Evolutionary conservation across 2,797 vertebrate species (phyloP).

Genomic region (Acrossocheilus fasciatus): DNA sequence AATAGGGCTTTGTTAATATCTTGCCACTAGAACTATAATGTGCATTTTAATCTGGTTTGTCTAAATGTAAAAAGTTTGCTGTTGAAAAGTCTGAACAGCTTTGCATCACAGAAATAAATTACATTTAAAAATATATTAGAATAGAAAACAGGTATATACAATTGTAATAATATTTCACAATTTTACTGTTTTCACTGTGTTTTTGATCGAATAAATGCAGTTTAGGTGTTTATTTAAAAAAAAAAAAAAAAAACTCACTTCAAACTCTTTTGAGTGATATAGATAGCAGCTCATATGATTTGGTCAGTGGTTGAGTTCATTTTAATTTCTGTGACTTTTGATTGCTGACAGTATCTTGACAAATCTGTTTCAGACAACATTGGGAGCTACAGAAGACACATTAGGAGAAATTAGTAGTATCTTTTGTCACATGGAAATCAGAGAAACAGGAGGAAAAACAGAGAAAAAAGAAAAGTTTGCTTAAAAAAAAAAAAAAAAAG

Average conservation of each 20-base stretch:
- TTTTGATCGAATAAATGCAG: background rate
- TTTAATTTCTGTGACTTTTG: background rate
- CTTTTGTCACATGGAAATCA: background rate
- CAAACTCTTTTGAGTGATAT: too few species aligned
- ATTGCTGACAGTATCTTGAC: too few species aligned
- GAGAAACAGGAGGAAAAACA: background rate
- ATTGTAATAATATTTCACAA: background rate
- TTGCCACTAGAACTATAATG: too few species aligned
- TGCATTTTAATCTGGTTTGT: too few species aligned
- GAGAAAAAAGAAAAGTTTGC: background rate
- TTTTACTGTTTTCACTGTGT: background rate
- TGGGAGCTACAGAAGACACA: background rate
- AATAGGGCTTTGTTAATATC: too few species aligned
- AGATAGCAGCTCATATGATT: background rate
- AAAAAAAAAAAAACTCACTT: background rate
- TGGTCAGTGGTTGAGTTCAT: background rate
- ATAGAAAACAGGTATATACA: background rate
- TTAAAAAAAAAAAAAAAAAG: background rate
- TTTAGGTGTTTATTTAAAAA: background rate
- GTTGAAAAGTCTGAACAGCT: too few species aligned
- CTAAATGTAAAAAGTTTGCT: too few species aligned
- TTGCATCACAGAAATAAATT: background rate
- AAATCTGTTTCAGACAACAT: too few species aligned
- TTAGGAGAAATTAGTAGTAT: background rate
- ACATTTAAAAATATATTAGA: background rate